These are phyloP conservation scores for Agapornis canus DNA, from an alignment of 2,797 vertebrate genomes.

Conservation along the genomic window DNA sequence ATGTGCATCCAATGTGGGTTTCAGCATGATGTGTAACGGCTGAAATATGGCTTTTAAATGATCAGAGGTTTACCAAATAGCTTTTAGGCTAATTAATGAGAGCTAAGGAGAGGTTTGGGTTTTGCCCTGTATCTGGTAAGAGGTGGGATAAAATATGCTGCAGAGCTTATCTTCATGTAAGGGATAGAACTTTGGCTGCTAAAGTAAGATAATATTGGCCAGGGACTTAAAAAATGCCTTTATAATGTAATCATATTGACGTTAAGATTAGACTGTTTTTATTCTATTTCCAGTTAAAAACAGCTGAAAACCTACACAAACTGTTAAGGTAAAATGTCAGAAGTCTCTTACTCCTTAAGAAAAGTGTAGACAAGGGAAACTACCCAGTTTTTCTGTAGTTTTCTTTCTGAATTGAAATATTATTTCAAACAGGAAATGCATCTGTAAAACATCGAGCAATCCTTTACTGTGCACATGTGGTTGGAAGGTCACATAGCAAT, in stretches of 20 bases:
- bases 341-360: background rate
- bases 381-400: background rate
- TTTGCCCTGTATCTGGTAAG: background rate
- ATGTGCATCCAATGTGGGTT: background rate
- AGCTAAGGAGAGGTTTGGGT: background rate
- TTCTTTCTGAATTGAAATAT: background rate
- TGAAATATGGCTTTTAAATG: slow-evolving; percentile 5
- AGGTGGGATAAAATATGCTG: background rate
- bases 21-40: background rate
- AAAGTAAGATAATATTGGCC: background rate
- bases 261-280: background rate
- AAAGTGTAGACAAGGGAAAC: background rate
- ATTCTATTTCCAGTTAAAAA: background rate
- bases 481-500: slow-evolving; percentile 6
- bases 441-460: background rate
- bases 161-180: background rate
- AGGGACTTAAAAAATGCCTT: background rate
- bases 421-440: background rate
- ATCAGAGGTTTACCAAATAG: background rate
- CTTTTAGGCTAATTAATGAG: background rate
- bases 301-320: background rate
- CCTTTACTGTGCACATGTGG: background rate
- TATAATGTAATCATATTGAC: background rate
- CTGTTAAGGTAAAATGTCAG: background rate
- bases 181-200: background rate